Conservation (phyloP, 2,113 vertebrate genomes). For the Cephalophus harveyi region DNA sequence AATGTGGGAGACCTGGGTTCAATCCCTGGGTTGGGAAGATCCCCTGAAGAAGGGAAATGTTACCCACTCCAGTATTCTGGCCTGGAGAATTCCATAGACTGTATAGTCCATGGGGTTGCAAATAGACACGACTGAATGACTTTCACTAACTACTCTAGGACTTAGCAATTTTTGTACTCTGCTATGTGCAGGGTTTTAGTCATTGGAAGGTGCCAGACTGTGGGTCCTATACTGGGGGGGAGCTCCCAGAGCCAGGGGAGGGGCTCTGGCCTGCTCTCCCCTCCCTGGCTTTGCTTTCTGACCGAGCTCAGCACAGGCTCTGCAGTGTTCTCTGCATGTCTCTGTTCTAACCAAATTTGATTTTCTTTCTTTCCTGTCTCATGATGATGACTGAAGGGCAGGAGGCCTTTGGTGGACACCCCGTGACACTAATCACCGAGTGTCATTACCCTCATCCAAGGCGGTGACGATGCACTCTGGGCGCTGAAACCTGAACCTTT, state of each 20-base stretch:
- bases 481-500: not conserved
- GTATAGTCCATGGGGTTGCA: not conserved
- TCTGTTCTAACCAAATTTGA: not conserved
- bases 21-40: not conserved
- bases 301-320: not conserved
- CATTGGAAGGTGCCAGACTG: not conserved
- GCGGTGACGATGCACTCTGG: not conserved
- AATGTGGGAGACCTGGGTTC: not conserved
- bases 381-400: not conserved
- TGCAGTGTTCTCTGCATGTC: not conserved
- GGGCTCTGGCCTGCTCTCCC: not conserved
- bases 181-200: fast-evolving
- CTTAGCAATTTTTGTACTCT: not conserved
- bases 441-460: not conserved
- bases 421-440: not conserved
- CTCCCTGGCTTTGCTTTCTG: not conserved
- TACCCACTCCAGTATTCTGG: not conserved
- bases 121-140: not conserved
- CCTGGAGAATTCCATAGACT: not conserved
- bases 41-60: not conserved
- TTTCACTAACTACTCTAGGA: not conserved
- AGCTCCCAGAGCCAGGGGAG: not conserved
- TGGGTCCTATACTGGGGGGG: not conserved
- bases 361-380: not conserved
- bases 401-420: not conserved